phyloP scores from a whole-genome alignment of 2,888 invertebrate species.

The Heliconius erato region DNA sequence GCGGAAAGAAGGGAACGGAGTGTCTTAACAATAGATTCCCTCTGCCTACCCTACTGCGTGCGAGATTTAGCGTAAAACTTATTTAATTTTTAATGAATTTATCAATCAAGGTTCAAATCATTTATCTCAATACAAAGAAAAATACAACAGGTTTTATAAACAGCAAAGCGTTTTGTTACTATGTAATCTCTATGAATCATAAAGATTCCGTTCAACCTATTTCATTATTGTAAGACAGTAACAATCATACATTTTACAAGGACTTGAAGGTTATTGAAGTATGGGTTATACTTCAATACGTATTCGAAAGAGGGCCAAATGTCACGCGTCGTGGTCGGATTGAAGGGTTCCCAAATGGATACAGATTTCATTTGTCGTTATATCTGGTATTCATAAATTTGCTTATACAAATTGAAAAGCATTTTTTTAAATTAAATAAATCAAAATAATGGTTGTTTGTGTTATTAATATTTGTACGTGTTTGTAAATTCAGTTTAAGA shows the following conservation, averaged over 20 bases:
- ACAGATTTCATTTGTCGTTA: constrained; percentile 12
- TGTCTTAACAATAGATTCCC: too few relatives aligned
- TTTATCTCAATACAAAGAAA: too few relatives aligned
- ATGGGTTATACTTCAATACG: not conserved
- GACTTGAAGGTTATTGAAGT: not conserved
- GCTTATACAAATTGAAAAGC: constrained; percentile 1
- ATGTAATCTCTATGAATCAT: not conserved
- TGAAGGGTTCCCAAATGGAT: constrained; percentile 4
- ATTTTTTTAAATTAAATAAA: not conserved
- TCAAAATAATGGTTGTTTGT: too few relatives aligned
- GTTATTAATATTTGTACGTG: too few relatives aligned
- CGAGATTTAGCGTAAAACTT: too few relatives aligned
- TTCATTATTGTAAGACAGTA: not conserved
- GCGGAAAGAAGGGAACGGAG: too few relatives aligned
- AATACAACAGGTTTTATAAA: not conserved
- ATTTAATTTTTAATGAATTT: not conserved
- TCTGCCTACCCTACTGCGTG: too few relatives aligned
- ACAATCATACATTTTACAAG: not conserved
- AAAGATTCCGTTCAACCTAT: too few relatives aligned
- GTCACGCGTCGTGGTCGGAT: constrained; percentile 23
- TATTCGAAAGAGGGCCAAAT: not conserved
- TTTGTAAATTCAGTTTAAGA: too few relatives aligned
- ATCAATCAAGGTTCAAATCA: too few relatives aligned
- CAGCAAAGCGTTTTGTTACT: not conserved
- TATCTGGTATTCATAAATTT: constrained; percentile 6